A percentile compares a stretch with the other conserved stretches of the same genome.
Evolutionary conservation across 2,113 vertebrate species (phyloP).

Genomic region (Formicarius rufipectus): DNA sequence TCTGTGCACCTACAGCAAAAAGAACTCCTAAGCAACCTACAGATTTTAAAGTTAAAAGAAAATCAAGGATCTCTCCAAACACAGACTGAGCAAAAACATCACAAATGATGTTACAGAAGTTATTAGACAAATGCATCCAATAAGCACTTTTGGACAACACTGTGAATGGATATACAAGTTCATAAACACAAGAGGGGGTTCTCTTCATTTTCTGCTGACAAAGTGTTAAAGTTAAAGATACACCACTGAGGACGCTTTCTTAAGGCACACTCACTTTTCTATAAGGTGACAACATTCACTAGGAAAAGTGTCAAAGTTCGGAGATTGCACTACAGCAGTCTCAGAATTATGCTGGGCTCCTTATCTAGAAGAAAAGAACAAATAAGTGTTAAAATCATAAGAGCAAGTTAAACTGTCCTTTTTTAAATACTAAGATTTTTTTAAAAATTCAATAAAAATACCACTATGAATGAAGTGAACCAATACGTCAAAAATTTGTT

Average conservation of each 20-base stretch:
- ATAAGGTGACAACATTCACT: neutral
- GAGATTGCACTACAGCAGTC: neutral
- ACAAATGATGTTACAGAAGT: neutral
- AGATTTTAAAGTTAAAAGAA: neutral
- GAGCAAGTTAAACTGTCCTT: neutral
- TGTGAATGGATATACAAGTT: neutral
- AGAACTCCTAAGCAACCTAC: neutral
- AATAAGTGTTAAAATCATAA: neutral
- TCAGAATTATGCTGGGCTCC: neutral
- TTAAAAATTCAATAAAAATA: neutral
- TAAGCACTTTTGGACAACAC: neutral
- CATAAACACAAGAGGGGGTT: neutral
- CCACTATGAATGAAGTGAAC: neutral
- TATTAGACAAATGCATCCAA: neutral
- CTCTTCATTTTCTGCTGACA: neutral
- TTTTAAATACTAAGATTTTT: neutral
- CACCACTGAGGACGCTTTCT: neutral
- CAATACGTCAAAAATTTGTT: accelerated
- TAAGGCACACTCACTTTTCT: conserved; percentile 33
- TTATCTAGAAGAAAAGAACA: neutral
- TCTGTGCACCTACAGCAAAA: neutral
- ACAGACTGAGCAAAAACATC: neutral
- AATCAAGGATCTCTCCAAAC: neutral
- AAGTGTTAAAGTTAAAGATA: neutral
- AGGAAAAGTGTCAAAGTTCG: neutral